A percentile compares a stretch with the other conserved stretches of the same genome.
Conservation (phyloP, 2,888 invertebrate genomes). For the Dynastes maya region DNA sequence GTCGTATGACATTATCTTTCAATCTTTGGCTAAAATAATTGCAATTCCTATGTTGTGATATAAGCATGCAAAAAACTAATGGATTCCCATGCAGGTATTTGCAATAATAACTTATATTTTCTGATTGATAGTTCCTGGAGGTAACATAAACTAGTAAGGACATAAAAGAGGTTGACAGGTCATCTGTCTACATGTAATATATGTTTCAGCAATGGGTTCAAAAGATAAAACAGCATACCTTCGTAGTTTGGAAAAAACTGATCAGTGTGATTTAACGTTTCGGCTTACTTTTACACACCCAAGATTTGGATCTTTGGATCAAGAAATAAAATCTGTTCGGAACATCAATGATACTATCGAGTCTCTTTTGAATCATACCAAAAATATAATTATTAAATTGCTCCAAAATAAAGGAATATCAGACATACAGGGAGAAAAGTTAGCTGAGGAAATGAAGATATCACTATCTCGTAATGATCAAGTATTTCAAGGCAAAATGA, state of each 20-base stretch:
- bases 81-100: neutral
- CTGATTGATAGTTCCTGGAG: neutral
- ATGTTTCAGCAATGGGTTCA: slow-evolving; percentile 1
- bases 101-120: neutral
- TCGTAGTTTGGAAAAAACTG: slow-evolving; percentile 49
- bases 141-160: neutral
- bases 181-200: neutral
- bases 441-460: slow-evolving; percentile 51
- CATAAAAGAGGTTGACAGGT: neutral
- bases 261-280: slow-evolving; percentile 56
- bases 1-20: no score
- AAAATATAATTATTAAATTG: slow-evolving; percentile 56
- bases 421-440: neutral
- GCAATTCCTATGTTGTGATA: no score
- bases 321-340: slow-evolving; percentile 56
- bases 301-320: slow-evolving; percentile 49
- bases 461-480: slow-evolving; percentile 53
- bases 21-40: no score
- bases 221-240: slow-evolving; percentile 53
- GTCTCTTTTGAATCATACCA: slow-evolving; percentile 57
- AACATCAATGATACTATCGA: slow-evolving; percentile 54
- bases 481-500: slow-evolving; percentile 45
- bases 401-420: slow-evolving; percentile 43
- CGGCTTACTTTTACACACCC: slow-evolving; percentile 52
- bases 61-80: neutral